These are phyloP conservation scores for Sebastes aleutianus DNA, from an alignment of 2,797 vertebrate species.

Conservation along the genomic window DNA sequence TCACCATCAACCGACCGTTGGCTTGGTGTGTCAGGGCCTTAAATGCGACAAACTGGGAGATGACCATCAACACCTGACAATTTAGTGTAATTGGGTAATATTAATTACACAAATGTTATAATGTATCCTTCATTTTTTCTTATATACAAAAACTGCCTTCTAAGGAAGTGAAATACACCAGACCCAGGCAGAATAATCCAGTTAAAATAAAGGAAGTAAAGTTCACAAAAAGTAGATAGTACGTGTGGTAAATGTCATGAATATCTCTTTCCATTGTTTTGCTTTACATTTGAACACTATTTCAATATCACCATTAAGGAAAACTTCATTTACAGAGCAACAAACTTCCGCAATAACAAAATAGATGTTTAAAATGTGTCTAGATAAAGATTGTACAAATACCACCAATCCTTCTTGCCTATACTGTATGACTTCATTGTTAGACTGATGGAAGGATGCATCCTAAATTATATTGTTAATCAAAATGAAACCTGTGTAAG, in stretches of 20 bases:
- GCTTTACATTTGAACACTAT: background rate
- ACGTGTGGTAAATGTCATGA: background rate
- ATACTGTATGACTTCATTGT: background rate
- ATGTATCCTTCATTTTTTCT: background rate
- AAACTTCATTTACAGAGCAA: background rate
- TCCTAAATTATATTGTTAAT: background rate
- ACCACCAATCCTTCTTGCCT: background rate
- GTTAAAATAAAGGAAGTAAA: background rate
- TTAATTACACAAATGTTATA: background rate
- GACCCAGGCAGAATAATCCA: background rate
- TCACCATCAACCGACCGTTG: too few relatives aligned
- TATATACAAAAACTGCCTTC: background rate
- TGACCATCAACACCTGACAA: background rate
- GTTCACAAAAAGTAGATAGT: background rate
- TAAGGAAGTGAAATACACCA: background rate
- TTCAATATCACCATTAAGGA: background rate
- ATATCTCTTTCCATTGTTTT: background rate
- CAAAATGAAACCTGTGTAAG: background rate
- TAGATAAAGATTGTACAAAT: background rate
- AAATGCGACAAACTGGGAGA: background rate
- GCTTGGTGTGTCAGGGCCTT: too few relatives aligned
- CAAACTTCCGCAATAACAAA: background rate
- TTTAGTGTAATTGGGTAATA: background rate
- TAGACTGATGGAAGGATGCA: background rate
- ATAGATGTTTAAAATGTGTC: background rate